A percentile compares a stretch with the other conserved stretches of the same genome.
These are phyloP conservation scores for Lasioglossum calceatum DNA, from an alignment of 2,888 invertebrate genomes.

Conservation along the genomic window DNA sequence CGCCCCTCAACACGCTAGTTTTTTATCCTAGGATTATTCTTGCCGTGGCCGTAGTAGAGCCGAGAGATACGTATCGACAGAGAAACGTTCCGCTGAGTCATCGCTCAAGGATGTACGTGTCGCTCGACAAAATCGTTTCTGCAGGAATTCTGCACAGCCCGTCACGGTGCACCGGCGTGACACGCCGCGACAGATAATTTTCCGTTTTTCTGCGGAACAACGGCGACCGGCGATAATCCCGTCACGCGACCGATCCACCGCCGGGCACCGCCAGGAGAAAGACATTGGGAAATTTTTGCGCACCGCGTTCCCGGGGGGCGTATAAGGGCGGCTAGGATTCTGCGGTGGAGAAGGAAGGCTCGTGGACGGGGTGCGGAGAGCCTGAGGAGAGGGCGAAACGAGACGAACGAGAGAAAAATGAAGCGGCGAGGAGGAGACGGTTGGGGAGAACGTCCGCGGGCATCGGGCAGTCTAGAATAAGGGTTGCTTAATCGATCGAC, in stretches of 20 bases:
- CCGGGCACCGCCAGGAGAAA: slow-evolving; percentile 28
- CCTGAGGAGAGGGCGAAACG: background rate
- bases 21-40: slow-evolving; percentile 65
- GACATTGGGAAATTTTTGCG: slow-evolving; percentile 48
- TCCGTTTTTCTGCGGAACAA: slow-evolving; percentile 35
- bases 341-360: background rate
- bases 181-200: slow-evolving; percentile 43
- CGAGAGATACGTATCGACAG: slow-evolving; percentile 70
- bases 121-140: slow-evolving; percentile 70
- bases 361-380: too few relatives aligned
- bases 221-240: slow-evolving; percentile 27
- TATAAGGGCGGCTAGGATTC: slow-evolving; percentile 16
- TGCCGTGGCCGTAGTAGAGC: slow-evolving; percentile 42
- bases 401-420: background rate
- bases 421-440: slow-evolving; percentile 10
- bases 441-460: slow-evolving; percentile 58
- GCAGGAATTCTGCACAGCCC: slow-evolving; percentile 62
- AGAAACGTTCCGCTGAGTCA: slow-evolving; percentile 73
- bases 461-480: slow-evolving; percentile 57
- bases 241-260: slow-evolving; percentile 25
- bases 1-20: slow-evolving; percentile 53
- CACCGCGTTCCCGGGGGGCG: slow-evolving; percentile 34
- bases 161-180: slow-evolving; percentile 15
- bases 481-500: slow-evolving; percentile 76
- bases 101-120: slow-evolving; percentile 74